Evolutionary conservation across 2,888 invertebrate species (phyloP), one percentile per base, ranked within the genome.

Genomic region (Apotomis turbidana): DNA sequence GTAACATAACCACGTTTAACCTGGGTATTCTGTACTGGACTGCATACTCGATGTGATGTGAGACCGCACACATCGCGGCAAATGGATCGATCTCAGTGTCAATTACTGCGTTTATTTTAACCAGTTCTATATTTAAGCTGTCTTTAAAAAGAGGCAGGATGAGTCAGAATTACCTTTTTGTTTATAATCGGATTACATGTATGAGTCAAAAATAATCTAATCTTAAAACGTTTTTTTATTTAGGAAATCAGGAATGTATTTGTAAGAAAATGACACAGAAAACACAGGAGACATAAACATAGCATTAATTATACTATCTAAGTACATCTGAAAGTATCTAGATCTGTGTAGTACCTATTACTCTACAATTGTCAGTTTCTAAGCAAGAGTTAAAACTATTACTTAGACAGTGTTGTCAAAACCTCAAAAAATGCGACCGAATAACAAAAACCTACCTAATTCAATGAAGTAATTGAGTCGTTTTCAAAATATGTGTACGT

Each of bases 91-190:
- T 83, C 82, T 78, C 81, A 79, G 85, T 87, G 85, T 88, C 89
- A 88, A 88, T 88, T 87, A 87, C 84, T 75, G 74, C 49, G 74
- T 78, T 81, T 88, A 87, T 87, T 87, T 88, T 85, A 87, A 76
- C 70, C 71, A 62, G 73, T 75, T 76, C 75, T 77, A 77, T 76
- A 78, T 75, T 71, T 70, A 63, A 66, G 13, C 61, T 51, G 55
- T 9, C 46, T 36, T 66, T 58, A 68, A 72, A 72, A 72, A 72
- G 67, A 67, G 46, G 54, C 27, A 59, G 68, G 15, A 58, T 51
- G 62, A 44, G 54, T 8, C 12, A 27, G 52, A 63, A 54, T 63
- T 58, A 63, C 13, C 52, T 67, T 61, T 57, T 38, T 68, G 38
- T 67, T 57, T 61, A 49, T 38, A 58, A 27, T 9, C 57, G 57